These are phyloP conservation scores for Nasua narica DNA, from an alignment of 2,797 vertebrate species.

Conservation along the genomic window DNA sequence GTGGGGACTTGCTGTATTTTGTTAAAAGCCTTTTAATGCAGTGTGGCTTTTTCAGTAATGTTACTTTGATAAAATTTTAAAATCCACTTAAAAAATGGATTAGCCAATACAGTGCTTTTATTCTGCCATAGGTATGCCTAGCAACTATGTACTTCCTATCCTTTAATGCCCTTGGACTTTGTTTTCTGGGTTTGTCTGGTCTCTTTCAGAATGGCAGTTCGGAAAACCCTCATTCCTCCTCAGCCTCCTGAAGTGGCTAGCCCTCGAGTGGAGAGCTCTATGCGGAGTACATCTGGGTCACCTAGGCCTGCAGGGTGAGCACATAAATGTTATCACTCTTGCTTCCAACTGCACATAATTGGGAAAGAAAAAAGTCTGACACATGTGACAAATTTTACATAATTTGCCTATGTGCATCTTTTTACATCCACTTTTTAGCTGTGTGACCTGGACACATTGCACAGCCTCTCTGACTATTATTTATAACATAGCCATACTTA, in stretches of 20 bases:
- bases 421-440: not conserved
- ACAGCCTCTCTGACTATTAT: not conserved
- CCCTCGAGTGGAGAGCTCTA: slow-evolving; percentile 89
- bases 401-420: not conserved
- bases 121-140: not conserved
- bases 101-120: not conserved
- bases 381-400: not conserved
- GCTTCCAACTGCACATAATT: not conserved
- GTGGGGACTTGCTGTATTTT: not conserved
- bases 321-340: not conserved
- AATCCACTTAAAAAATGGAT: not conserved
- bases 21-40: not conserved
- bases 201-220: slow-evolving; percentile 88
- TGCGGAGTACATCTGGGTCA: slow-evolving; percentile 92
- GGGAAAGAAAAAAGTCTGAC: not conserved
- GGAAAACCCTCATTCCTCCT: slow-evolving; percentile 95
- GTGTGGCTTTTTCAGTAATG: not conserved
- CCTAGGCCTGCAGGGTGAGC: slow-evolving; percentile 94
- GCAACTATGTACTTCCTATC: not conserved
- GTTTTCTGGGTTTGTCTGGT: slow-evolving; percentile 29
- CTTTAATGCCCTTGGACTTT: not conserved
- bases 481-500: not conserved
- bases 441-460: not conserved
- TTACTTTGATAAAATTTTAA: not conserved
- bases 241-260: slow-evolving; percentile 89